Conservation (phyloP, 2,888 invertebrate species). For the Baronia brevicornis region DNA sequence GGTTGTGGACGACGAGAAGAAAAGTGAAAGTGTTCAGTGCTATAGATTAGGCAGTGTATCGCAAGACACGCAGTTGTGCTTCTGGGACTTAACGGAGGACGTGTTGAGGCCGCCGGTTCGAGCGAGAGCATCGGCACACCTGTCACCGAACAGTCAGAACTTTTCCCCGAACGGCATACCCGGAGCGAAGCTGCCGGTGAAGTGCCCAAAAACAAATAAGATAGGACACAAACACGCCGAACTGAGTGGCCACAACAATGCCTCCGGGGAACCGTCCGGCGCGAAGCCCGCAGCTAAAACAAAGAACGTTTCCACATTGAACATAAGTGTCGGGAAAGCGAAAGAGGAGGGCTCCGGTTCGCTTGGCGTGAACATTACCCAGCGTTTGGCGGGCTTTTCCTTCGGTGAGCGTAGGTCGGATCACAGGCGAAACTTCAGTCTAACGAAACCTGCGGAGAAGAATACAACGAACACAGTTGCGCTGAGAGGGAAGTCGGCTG, state of each 20-base stretch:
- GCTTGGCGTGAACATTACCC: conserved; percentile 79
- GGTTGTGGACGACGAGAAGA: conserved; percentile 55
- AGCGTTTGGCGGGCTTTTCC: conserved; percentile 82
- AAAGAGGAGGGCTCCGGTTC: conserved; percentile 56
- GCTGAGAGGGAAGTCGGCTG: conserved; percentile 54
- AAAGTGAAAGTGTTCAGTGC: conserved; percentile 72
- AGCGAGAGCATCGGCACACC: conserved; percentile 55
- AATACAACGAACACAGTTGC: conserved; percentile 46
- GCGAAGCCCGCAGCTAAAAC: conserved; percentile 33
- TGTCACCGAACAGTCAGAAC: conserved; percentile 30
- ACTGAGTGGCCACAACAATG: conserved; percentile 30
- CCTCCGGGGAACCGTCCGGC: conserved; percentile 51
- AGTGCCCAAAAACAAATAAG: conserved; percentile 47
- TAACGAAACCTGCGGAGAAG: conserved; percentile 72
- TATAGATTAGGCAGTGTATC: conserved; percentile 95
- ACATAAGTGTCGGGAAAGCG: conserved; percentile 62
- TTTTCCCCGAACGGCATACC: conserved; percentile 35
- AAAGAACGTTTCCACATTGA: conserved; percentile 50
- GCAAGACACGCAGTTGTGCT: conserved; percentile 97
- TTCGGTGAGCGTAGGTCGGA: conserved; percentile 81
- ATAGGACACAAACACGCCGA: conserved; percentile 51
- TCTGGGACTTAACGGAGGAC: conserved; percentile 99
- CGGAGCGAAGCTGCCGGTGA: conserved; percentile 59
- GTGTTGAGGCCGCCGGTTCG: conserved; percentile 85
- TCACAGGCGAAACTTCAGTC: conserved; percentile 83